Evolutionary conservation across 2,113 vertebrate species (phyloP).

Genomic region (Lycaon pictus): DNA sequence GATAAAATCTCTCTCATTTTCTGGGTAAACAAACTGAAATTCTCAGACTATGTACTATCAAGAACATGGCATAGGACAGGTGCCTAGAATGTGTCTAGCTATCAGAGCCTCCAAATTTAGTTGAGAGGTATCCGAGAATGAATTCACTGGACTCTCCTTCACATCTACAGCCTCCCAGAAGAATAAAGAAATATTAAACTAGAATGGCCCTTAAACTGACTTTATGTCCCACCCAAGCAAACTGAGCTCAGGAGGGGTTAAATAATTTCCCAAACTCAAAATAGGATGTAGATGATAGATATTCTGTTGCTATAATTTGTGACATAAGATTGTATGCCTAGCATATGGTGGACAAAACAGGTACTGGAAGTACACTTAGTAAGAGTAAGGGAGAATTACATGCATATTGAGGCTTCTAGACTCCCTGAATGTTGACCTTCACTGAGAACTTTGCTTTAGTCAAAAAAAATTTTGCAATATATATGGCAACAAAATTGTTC

Average conservation of each 20-base stretch:
- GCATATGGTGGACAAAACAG: not conserved
- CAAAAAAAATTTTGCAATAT: not conserved
- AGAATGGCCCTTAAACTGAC: not conserved
- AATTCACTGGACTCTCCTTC: not conserved
- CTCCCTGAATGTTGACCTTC: not conserved
- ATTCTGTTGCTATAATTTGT: not conserved
- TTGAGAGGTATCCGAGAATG: not conserved
- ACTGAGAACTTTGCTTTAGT: not conserved
- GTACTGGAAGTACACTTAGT: not conserved
- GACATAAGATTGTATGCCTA: too few relatives aligned
- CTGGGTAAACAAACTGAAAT: slow-evolving; percentile 5
- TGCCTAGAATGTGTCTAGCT: not conserved
- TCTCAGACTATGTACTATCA: not conserved
- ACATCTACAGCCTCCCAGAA: not conserved
- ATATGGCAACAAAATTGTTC: not conserved
- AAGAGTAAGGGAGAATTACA: not conserved
- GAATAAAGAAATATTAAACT: not conserved
- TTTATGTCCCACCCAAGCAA: not conserved
- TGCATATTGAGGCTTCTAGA: not conserved
- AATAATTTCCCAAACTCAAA: not conserved
- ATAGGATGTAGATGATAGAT: not conserved
- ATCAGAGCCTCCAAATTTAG: not conserved
- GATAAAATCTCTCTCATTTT: slow-evolving; percentile 16
- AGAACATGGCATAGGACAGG: not conserved
- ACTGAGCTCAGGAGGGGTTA: not conserved